These are phyloP conservation scores for Meganola albula DNA, from an alignment of 2,888 invertebrate species.

Conservation along the genomic window DNA sequence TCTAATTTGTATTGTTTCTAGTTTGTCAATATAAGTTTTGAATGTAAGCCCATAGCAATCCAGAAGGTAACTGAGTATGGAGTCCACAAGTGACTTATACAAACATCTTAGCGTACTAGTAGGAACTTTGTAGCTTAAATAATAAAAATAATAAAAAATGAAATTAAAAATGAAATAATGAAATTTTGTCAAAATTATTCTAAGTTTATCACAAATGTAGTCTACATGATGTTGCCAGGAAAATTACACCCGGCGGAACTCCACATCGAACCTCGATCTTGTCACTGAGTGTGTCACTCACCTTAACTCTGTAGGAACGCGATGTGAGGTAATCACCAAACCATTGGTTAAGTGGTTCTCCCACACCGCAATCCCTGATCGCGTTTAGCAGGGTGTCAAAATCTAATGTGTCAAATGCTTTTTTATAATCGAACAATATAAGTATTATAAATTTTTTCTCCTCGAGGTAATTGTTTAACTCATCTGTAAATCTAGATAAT, in stretches of 20 bases:
- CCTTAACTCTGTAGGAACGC: slow-evolving; percentile 4
- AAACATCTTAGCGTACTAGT: background rate
- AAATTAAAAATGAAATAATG: too few relatives aligned
- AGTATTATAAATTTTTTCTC: slow-evolving; percentile 2
- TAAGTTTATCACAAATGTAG: too few relatives aligned
- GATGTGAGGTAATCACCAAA: slow-evolving; percentile 4
- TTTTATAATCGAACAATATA: slow-evolving; percentile 5
- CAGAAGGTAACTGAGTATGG: too few relatives aligned
- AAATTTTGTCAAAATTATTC: too few relatives aligned
- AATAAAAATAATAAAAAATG: too few relatives aligned
- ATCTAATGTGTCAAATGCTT: slow-evolving; percentile 6
- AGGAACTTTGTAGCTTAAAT: background rate
- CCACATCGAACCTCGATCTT: background rate
- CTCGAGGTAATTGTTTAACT: slow-evolving; percentile 2
- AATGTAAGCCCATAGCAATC: too few relatives aligned
- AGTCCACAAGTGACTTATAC: background rate
- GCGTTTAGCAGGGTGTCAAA: slow-evolving; percentile 1
- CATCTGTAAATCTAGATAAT: slow-evolving; percentile 1
- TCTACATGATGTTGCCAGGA: too few relatives aligned
- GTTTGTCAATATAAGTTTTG: too few relatives aligned
- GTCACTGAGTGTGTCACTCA: slow-evolving; percentile 1
- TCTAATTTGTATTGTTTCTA: too few relatives aligned
- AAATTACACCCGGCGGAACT: slow-evolving; percentile 6
- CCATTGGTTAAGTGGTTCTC: slow-evolving; percentile 4
- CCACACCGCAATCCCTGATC: slow-evolving; percentile 5